Evolutionary conservation across 92 coral and sea anemone genomes (phyloP).

Genomic region (Metridium senile): DNA sequence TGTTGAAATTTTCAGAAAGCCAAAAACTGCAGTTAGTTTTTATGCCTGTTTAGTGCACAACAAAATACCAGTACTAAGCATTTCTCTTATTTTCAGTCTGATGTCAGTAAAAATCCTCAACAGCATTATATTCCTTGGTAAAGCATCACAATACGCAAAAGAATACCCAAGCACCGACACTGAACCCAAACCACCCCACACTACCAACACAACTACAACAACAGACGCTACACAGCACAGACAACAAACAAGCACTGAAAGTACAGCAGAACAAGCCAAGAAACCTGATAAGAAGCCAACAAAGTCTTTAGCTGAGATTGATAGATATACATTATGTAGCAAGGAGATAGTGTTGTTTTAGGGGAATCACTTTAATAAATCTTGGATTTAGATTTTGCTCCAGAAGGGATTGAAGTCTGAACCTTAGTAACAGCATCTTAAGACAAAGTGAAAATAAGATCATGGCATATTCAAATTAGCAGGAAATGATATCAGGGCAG

Average conservation of each 20-base stretch:
- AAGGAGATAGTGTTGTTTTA: slow-evolving; percentile 87
- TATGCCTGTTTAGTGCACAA: too few species aligned
- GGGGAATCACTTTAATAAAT: too few species aligned
- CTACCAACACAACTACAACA: not conserved
- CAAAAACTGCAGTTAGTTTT: too few species aligned
- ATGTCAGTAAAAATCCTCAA: slow-evolving; percentile 86
- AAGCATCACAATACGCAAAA: slow-evolving; percentile 82
- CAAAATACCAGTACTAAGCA: too few species aligned
- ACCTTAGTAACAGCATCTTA: too few species aligned
- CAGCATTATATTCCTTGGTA: slow-evolving; percentile 93
- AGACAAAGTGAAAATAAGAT: too few species aligned
- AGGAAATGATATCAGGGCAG: too few species aligned
- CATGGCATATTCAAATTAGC: too few species aligned
- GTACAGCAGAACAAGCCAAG: slow-evolving; percentile 27
- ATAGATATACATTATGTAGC: slow-evolving; percentile 93
- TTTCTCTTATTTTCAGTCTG: too few species aligned
- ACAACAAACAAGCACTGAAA: slow-evolving; percentile 17
- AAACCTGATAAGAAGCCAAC: slow-evolving; percentile 46
- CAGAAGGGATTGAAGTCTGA: too few species aligned
- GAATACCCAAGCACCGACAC: slow-evolving; percentile 65
- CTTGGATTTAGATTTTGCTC: too few species aligned
- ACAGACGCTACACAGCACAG: slow-evolving; percentile 20
- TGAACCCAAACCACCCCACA: not conserved
- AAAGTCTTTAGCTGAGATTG: slow-evolving; percentile 88
- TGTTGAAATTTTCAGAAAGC: too few species aligned